phyloP scores from a whole-genome alignment of 2,797 vertebrate genomes.

The Triplophysa bombifrons region DNA sequence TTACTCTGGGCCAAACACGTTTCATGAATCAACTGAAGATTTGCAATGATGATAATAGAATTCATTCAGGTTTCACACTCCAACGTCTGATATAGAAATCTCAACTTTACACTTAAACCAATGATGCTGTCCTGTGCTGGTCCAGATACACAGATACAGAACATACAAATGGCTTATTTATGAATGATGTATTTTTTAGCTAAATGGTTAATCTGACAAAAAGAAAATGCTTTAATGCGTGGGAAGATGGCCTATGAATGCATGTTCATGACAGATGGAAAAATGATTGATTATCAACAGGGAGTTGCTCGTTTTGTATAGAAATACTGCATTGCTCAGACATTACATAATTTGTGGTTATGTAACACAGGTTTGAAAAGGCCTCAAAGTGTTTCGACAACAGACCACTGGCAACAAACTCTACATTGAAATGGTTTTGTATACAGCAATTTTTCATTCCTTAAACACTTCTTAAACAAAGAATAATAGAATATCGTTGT shows the following conservation, averaged over 20 bases:
- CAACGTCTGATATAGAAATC: not conserved
- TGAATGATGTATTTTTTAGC: too few species aligned
- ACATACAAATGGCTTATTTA: too few species aligned
- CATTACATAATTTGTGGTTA: not conserved
- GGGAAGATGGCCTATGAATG: too few species aligned
- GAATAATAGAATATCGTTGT: too few species aligned
- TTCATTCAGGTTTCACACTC: not conserved
- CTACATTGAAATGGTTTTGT: not conserved
- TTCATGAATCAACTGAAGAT: not conserved
- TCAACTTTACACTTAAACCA: not conserved
- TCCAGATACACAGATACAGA: too few species aligned
- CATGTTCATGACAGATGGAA: too few species aligned
- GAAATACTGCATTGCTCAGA: not conserved
- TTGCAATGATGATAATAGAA: not conserved
- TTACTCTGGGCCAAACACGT: not conserved
- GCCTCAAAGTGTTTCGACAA: not conserved
- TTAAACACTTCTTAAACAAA: too few species aligned
- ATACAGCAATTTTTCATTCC: too few species aligned
- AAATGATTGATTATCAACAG: too few species aligned
- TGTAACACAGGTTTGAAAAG: slow-evolving; percentile 3
- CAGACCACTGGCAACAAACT: not conserved
- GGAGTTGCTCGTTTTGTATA: not conserved
- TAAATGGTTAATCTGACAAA: too few species aligned
- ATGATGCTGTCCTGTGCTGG: too few species aligned
- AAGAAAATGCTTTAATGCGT: too few species aligned